phyloP scores from a whole-genome alignment of 2,888 invertebrate genomes.

The Podotricha telesiphe region DNA sequence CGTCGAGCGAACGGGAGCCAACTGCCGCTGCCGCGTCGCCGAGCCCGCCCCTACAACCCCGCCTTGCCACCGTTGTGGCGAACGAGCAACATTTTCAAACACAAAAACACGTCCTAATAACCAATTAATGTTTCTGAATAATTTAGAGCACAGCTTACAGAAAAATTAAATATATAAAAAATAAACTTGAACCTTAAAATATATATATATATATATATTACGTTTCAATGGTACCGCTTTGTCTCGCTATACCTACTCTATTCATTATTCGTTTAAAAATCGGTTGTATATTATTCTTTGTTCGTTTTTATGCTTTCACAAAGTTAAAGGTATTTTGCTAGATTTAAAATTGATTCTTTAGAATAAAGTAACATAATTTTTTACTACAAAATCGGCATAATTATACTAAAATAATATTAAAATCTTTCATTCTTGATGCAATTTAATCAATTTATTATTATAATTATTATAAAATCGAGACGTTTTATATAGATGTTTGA shows the following conservation, averaged over 20 bases:
- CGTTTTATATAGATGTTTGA: no score
- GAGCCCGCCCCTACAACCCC: slow-evolving; percentile 70
- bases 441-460: no score
- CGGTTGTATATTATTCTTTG: slow-evolving; percentile 16
- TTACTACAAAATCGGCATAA: no score
- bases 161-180: slow-evolving; percentile 23
- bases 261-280: slow-evolving; percentile 22
- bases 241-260: slow-evolving; percentile 13
- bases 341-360: background rate
- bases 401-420: no score
- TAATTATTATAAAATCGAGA: no score
- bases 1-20: slow-evolving; percentile 67
- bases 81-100: slow-evolving; percentile 62
- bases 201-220: slow-evolving; percentile 26
- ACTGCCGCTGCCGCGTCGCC: slow-evolving; percentile 71
- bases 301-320: slow-evolving; percentile 14
- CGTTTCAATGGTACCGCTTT: slow-evolving; percentile 14
- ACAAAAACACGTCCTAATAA: slow-evolving; percentile 56
- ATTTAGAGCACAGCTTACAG: slow-evolving; percentile 33
- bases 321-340: background rate
- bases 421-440: no score
- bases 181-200: slow-evolving; percentile 22
- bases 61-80: slow-evolving; percentile 68
- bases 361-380: background rate
- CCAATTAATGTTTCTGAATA: slow-evolving; percentile 62